Percentiles rank a stretch among this genome's conserved stretches.
Evolutionary conservation across 2,888 invertebrate species (phyloP).

Genomic region (Caenorhabditis sp.): DNA sequence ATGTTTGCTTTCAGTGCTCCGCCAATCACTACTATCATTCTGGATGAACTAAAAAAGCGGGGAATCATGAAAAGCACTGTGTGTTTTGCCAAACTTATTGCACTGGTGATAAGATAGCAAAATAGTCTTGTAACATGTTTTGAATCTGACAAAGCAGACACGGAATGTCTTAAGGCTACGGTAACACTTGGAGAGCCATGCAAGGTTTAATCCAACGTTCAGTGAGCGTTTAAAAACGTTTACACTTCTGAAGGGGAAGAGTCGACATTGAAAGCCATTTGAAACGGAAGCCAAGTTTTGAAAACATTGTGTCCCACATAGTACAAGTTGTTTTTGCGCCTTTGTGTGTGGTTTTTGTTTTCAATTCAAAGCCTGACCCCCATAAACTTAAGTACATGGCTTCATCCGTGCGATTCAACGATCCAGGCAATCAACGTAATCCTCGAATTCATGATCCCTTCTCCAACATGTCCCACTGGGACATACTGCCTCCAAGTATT

Average conservation of each 20-base stretch:
- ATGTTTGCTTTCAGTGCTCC: conserved; percentile 52
- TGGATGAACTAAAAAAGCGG: conserved; percentile 45
- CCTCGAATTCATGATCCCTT: conserved; percentile 30
- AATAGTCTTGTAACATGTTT: background rate
- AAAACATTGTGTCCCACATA: conserved; percentile 40
- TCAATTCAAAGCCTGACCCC: conserved; percentile 36
- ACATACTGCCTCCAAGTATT: conserved; percentile 17
- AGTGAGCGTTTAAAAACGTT: background rate
- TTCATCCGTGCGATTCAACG: conserved; percentile 39
- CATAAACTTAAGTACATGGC: conserved; percentile 43
- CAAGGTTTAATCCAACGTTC: background rate
- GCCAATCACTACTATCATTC: conserved; percentile 49
- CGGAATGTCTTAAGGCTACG: background rate
- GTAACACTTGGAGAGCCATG: background rate
- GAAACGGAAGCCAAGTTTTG: conserved; percentile 5
- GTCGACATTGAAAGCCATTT: background rate
- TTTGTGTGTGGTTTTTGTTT: conserved; percentile 35
- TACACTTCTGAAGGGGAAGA: background rate
- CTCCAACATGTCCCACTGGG: conserved; percentile 48
- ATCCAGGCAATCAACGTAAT: conserved; percentile 57
- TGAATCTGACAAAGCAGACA: conserved; percentile 2
- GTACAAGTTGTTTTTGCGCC: conserved; percentile 50
- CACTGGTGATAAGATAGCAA: conserved; percentile 26
- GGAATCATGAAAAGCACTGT: conserved; percentile 28
- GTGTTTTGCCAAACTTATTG: conserved; percentile 41